Evolutionary conservation across 1,140 invertebrate species (phyloP), one percentile per base, ranked within the genome.

Genomic region (Zaprionus lachaisei): DNA sequence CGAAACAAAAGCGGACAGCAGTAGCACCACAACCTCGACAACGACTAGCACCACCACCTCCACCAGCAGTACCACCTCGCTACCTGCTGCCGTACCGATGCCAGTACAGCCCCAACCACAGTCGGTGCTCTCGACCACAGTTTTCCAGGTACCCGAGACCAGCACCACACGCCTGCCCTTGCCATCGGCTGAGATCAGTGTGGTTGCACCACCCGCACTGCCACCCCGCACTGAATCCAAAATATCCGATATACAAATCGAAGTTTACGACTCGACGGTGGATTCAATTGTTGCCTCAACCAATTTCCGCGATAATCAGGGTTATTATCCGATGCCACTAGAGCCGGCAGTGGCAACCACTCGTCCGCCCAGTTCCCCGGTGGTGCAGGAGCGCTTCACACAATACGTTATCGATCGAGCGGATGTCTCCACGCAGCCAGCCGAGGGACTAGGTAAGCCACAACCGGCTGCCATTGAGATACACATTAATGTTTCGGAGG

Each of bases 401-500:
- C 91, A 92, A 41, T 92, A 92, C 22, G 91, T 92, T 0, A 90
- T 92, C 26, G 91, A 92, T 81, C 77, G 87, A 0, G 80, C 85
- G 1, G 91, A 92, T 75, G 79, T 84, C 1, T 91, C 91, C 34
- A 92, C 91, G 0, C 91, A 91, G 22, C 79, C 92, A 0, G 91
- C 31, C 2, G 72, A 72, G 1, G 62, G 49, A 0, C 4, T 83
- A 9, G 91, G 83, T 9, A 87, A 89, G 15, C 91, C 89, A 0
- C 83, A 91, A 60, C 91, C 91, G 17, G 91, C 91, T 11, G 91
- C 91, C 41, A 92, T 92, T 6, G 92, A 92, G 55, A 92, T 92
- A 12, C 91, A 92, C 64, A 92, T 92, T 5, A 92, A 92, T 68
- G 92, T 92, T 1, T 92, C 91, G 1, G 92, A 92, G 63, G 91